These are phyloP conservation scores for Epiblema foenella DNA, from an alignment of 2,888 invertebrate species.

Conservation along the genomic window DNA sequence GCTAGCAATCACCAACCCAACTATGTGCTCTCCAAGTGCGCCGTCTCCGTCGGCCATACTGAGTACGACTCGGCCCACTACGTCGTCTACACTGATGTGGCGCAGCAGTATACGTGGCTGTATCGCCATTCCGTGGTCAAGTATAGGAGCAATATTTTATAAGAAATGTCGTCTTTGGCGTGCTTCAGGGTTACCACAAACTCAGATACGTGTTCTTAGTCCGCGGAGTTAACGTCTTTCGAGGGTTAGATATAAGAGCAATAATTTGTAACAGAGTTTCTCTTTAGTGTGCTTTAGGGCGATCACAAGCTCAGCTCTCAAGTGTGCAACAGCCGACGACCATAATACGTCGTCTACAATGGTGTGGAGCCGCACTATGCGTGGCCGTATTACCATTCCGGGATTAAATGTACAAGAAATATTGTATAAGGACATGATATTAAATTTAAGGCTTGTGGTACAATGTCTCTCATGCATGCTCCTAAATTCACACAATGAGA, in stretches of 20 bases:
- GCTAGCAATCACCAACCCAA: constrained; percentile 68
- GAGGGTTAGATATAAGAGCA: constrained; percentile 61
- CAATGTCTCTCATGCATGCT: too few relatives aligned
- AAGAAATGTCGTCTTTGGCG: constrained; percentile 50
- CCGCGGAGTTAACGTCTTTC: constrained; percentile 63
- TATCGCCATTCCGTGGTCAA: constrained; percentile 68
- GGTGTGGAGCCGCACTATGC: constrained; percentile 75
- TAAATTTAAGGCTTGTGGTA: too few relatives aligned
- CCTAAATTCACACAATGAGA: too few relatives aligned
- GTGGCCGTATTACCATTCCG: constrained; percentile 74
- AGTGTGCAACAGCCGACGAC: constrained; percentile 65
- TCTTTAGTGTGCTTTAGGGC: constrained; percentile 67
- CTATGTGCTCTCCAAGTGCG: constrained; percentile 77
- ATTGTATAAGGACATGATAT: constrained; percentile 43
- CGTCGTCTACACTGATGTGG: constrained; percentile 74
- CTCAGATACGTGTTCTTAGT: constrained; percentile 75
- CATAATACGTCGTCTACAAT: constrained; percentile 72
- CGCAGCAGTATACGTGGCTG: constrained; percentile 76
- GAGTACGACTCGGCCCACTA: constrained; percentile 69
- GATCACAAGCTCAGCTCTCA: constrained; percentile 75
- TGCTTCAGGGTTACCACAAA: constrained; percentile 66
- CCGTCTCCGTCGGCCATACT: constrained; percentile 57
- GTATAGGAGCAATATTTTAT: constrained; percentile 59
- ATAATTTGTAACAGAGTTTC: constrained; percentile 51
- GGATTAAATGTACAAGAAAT: constrained; percentile 62